Conservation (phyloP, 2,888 invertebrate species). For the Tenodera sinensis region DNA sequence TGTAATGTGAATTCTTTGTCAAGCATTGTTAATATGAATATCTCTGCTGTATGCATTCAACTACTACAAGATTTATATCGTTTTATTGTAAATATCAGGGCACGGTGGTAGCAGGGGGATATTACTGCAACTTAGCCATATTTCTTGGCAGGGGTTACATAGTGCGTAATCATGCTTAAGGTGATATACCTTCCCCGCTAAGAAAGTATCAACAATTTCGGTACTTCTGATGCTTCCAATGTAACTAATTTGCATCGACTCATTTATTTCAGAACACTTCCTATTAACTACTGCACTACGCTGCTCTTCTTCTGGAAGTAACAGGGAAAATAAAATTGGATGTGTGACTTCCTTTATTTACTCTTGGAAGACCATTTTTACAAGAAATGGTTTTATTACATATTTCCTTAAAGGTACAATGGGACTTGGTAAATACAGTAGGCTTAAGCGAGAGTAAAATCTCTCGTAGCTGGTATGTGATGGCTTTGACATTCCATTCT, state of each 20-base stretch:
- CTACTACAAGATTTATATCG: background rate
- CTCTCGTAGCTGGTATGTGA: too few relatives aligned
- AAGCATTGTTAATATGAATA: background rate
- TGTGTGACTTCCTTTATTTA: too few relatives aligned
- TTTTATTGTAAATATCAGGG: background rate
- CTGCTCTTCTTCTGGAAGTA: too few relatives aligned
- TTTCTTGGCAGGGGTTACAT: background rate
- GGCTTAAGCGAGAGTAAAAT: too few relatives aligned
- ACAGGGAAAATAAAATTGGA: too few relatives aligned
- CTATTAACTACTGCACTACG: too few relatives aligned
- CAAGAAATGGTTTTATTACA: too few relatives aligned
- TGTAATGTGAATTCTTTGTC: background rate
- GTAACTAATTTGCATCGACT: background rate
- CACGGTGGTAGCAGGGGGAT: background rate
- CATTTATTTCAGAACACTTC: too few relatives aligned
- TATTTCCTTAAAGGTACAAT: too few relatives aligned
- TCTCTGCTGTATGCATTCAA: background rate
- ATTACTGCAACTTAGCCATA: background rate
- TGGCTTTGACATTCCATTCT: too few relatives aligned
- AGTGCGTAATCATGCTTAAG: background rate
- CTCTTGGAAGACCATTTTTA: too few relatives aligned
- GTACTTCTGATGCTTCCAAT: background rate
- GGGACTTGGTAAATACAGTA: too few relatives aligned
- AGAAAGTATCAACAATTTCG: background rate
- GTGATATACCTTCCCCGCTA: background rate